These are phyloP conservation scores for Xiphydria camelus DNA, from an alignment of 2,888 invertebrate genomes.

Conservation along the genomic window DNA sequence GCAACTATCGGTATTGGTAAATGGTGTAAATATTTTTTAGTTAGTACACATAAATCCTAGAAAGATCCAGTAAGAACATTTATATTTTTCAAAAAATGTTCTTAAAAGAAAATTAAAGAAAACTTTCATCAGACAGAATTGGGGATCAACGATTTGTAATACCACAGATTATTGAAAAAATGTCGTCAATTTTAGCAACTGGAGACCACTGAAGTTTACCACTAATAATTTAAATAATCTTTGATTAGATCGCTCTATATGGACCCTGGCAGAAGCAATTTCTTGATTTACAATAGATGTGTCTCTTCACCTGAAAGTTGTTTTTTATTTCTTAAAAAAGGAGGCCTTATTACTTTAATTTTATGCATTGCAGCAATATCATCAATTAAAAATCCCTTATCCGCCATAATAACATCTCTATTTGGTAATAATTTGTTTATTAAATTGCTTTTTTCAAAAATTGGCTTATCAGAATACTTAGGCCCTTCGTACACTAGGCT, in stretches of 20 bases:
- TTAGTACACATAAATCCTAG: too few species aligned
- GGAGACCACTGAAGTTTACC: too few species aligned
- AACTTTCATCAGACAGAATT: conserved; percentile 11
- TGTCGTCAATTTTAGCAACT: not conserved
- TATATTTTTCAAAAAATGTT: too few species aligned
- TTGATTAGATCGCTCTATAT: conserved; percentile 27
- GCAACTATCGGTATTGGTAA: too few species aligned
- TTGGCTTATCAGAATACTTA: conserved; percentile 26
- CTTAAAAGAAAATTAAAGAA: conserved; percentile 6
- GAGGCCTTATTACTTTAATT: conserved; percentile 23
- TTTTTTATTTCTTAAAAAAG: conserved; percentile 17
- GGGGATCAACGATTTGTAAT: conserved; percentile 13
- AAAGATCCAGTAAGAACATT: too few species aligned
- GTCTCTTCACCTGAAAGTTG: conserved; percentile 22
- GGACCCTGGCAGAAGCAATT: conserved; percentile 25
- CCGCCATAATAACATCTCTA: conserved; percentile 23
- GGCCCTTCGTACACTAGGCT: too few species aligned
- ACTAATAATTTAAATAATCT: too few species aligned
- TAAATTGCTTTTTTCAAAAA: conserved; percentile 19
- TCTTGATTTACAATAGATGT: conserved; percentile 11
- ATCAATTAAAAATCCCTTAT: too few species aligned
- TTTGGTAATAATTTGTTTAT: conserved; percentile 13
- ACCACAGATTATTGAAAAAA: conserved; percentile 9
- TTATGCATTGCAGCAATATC: conserved; percentile 16
- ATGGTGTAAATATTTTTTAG: too few species aligned